phyloP scores from a whole-genome alignment of 2,113 vertebrate species.

The Lasiurus borealis region DNA sequence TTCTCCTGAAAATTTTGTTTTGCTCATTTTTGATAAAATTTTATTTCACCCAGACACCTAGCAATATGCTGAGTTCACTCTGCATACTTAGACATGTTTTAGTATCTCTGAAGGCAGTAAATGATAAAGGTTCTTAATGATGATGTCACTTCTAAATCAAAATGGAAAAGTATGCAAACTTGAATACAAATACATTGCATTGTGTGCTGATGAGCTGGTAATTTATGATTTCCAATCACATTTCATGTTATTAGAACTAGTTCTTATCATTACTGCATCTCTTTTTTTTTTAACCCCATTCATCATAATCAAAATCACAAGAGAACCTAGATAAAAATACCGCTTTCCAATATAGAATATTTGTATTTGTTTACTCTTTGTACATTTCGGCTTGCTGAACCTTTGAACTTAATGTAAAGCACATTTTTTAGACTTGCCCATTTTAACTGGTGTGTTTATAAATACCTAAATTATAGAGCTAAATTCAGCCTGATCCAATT shows the following conservation, averaged over 20 bases:
- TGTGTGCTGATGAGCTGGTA: background rate
- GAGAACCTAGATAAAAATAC: conserved; percentile 5
- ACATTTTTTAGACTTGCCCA: conserved; percentile 66
- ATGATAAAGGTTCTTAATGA: background rate
- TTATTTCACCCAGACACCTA: conserved; percentile 1
- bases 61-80: background rate
- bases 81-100: background rate
- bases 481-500: conserved; percentile 72
- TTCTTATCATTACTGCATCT: background rate
- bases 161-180: background rate
- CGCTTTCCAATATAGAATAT: conserved; percentile 57
- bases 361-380: conserved; percentile 63
- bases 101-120: background rate
- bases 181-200: background rate
- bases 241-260: background rate
- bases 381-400: conserved; percentile 58
- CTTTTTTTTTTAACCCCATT: conserved; percentile 48
- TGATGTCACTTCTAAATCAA: background rate
- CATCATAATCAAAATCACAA: conserved; percentile 52
- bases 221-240: background rate
- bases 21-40: background rate
- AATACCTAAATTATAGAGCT: conserved; percentile 75
- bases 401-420: conserved; percentile 78
- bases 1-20: background rate
- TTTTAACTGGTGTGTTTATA: conserved; percentile 76